Evolutionary conservation across 2,113 vertebrate species (phyloP).

Genomic region (Coracopsis vasa): DNA sequence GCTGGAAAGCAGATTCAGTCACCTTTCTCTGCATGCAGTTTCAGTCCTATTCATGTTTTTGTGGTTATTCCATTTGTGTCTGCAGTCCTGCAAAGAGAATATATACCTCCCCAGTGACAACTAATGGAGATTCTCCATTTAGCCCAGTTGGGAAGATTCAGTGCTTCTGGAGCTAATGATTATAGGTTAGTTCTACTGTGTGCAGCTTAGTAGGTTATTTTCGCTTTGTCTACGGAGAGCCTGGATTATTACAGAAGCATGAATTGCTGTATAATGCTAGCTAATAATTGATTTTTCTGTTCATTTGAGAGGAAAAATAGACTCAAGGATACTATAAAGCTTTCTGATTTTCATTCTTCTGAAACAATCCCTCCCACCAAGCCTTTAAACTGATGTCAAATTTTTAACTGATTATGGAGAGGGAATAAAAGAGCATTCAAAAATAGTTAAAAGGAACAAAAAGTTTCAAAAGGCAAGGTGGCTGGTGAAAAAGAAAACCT

Average conservation of each 20-base stretch:
- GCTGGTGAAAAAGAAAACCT: background rate
- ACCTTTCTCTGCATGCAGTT: background rate
- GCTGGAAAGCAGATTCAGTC: background rate
- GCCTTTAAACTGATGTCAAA: background rate
- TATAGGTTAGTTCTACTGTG: background rate
- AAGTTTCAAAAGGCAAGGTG: background rate
- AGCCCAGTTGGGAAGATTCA: background rate
- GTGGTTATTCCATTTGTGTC: background rate
- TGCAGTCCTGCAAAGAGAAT: background rate
- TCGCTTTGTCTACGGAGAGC: background rate
- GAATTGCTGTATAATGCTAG: background rate
- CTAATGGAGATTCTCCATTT: background rate
- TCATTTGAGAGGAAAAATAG: background rate
- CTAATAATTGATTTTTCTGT: conserved; percentile 19
- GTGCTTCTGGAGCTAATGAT: background rate
- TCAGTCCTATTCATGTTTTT: background rate
- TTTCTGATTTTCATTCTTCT: background rate
- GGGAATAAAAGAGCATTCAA: background rate
- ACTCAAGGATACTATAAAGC: background rate
- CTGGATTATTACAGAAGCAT: background rate
- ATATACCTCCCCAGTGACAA: background rate
- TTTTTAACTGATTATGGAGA: background rate
- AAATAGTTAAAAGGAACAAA: background rate
- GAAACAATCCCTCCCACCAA: background rate
- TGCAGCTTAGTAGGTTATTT: background rate